phyloP scores from a whole-genome alignment of 1,140 invertebrate species.

The Lethrus apterus region DNA sequence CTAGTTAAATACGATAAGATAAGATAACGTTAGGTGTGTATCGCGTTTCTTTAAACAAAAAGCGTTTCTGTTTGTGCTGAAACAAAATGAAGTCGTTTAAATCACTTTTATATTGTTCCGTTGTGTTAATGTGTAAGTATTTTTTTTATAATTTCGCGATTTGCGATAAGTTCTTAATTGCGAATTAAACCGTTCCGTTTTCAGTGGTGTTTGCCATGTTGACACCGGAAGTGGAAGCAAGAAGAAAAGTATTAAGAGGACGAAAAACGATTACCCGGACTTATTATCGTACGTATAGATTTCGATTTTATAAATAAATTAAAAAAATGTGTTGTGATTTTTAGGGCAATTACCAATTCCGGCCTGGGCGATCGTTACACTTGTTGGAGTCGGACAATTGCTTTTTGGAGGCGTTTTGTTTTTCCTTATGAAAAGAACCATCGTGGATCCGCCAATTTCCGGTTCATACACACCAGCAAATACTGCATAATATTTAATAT shows the following conservation, averaged over 20 bases:
- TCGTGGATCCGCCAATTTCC: slow-evolving; percentile 41
- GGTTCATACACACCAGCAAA: slow-evolving; percentile 23
- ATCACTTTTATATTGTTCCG: no score
- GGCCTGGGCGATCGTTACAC: slow-evolving; percentile 62
- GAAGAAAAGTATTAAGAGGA: slow-evolving; percentile 65
- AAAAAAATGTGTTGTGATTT: slow-evolving; percentile 17
- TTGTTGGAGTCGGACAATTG: slow-evolving; percentile 59
- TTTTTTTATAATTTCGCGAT: no score
- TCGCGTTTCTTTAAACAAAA: no score
- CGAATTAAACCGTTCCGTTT: no score
- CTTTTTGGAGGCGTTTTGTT: slow-evolving; percentile 59
- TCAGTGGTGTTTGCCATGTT: slow-evolving; percentile 56
- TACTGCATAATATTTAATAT: slow-evolving; percentile 12
- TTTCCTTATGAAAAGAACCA: slow-evolving; percentile 55
- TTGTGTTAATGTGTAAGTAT: no score
- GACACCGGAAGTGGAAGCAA: slow-evolving; percentile 56
- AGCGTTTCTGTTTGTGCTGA: no score
- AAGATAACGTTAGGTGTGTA: no score
- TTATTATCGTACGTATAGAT: slow-evolving; percentile 61
- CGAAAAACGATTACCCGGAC: slow-evolving; percentile 62
- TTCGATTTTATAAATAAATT: not conserved
- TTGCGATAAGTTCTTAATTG: no score
- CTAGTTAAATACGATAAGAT: no score
- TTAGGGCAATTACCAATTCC: slow-evolving; percentile 59
- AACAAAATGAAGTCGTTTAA: no score